These are phyloP conservation scores for Diorhabda elongata DNA, from an alignment of 1,140 invertebrate genomes.

Conservation along the genomic window DNA sequence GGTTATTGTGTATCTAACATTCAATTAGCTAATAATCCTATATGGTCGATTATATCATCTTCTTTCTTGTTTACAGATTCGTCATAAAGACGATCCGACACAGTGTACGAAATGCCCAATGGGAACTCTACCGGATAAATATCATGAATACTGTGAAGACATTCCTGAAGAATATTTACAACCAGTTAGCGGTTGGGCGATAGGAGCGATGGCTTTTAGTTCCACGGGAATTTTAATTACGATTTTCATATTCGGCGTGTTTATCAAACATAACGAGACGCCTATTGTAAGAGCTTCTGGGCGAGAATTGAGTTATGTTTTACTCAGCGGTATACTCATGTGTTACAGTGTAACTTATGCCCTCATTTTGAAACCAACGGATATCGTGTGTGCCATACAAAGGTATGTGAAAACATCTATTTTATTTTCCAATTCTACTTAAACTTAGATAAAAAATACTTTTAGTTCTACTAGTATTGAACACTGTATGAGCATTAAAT, in stretches of 20 bases:
- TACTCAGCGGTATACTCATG: constrained; percentile 82
- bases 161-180: constrained; percentile 83
- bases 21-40: no score
- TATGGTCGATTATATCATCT: no score
- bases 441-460: no score
- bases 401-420: constrained; percentile 52
- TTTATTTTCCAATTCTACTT: neutral
- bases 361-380: constrained; percentile 70
- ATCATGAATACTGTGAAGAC: constrained; percentile 67
- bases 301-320: constrained; percentile 81
- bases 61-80: constrained; percentile 57
- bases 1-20: no score
- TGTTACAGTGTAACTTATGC: constrained; percentile 87
- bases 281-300: constrained; percentile 88
- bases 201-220: constrained; percentile 81
- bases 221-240: constrained; percentile 75
- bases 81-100: constrained; percentile 73
- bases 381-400: constrained; percentile 72
- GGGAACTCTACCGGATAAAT: constrained; percentile 75
- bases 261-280: constrained; percentile 70
- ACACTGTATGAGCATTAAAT: no score
- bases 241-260: constrained; percentile 62
- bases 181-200: constrained; percentile 78
- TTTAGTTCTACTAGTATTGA: no score
- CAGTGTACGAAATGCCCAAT: constrained; percentile 76